Conservation (phyloP, 1,140 invertebrate species). For the Hyles vespertilio region DNA sequence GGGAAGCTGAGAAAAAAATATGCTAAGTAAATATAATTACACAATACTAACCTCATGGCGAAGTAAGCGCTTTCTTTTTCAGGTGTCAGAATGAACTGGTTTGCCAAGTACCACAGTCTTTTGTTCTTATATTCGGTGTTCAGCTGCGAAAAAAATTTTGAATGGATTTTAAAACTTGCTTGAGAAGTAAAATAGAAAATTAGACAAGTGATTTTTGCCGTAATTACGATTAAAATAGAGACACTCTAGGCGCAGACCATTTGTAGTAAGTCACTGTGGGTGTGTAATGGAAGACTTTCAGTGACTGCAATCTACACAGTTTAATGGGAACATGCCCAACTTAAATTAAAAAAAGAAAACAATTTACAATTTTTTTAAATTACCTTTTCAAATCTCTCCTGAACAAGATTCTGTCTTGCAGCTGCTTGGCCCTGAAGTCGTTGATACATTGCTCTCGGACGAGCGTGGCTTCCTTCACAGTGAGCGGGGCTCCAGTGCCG, state of each 20-base stretch:
- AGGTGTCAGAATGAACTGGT: constrained; percentile 65
- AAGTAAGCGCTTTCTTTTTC: constrained; percentile 68
- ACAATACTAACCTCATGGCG: constrained; percentile 35
- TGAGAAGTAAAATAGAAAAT: background rate
- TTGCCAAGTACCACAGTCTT: constrained; percentile 69
- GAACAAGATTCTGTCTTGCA: constrained; percentile 62
- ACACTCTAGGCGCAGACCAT: too few relatives aligned
- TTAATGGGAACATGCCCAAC: background rate
- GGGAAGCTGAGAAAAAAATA: too few relatives aligned
- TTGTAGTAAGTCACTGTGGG: too few relatives aligned
- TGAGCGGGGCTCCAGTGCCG: constrained; percentile 36
- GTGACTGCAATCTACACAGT: background rate
- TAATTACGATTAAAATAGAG: too few relatives aligned
- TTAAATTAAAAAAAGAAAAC: background rate
- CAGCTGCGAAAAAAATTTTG: constrained; percentile 41
- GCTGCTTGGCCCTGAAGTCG: constrained; percentile 64
- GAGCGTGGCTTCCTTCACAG: constrained; percentile 47
- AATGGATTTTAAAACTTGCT: background rate
- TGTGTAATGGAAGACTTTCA: too few relatives aligned
- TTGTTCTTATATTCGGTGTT: constrained; percentile 65
- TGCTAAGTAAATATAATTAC: too few relatives aligned
- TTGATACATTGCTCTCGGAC: constrained; percentile 65
- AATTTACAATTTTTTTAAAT: background rate
- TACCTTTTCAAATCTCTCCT: constrained; percentile 67
- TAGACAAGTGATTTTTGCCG: too few relatives aligned